Evolutionary conservation across 1,140 invertebrate genomes (phyloP), one percentile per base, ranked within the genome.

Genomic region (Drosophila ogumai): DNA sequence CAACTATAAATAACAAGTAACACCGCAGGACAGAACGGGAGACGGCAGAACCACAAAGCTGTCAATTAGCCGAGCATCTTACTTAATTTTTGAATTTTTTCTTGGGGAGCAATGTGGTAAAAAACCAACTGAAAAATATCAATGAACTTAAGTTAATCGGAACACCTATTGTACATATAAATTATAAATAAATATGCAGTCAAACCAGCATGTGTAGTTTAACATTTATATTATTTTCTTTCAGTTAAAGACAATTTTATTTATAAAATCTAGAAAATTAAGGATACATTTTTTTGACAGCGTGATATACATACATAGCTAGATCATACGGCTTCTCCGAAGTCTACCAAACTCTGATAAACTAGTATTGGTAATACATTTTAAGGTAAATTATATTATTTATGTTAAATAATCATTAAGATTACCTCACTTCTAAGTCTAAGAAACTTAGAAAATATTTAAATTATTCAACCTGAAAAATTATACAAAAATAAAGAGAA

Each of bases 1-100:
- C n/a, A 59, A 73, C 67, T 73, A 73, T 72, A 73, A 73, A 73
- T 72, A 73, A 73, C 69, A 38, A 36, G 32, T 47, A 46, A 72
- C 66, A 43, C 36, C 61, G 31, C 22, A 36, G 66, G n/a, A 38
- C 66, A 31, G 56, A 72, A 36, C 17, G 22, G n/a, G 32, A 40
- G 59, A 13, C 19, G 34, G 25, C 44, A 38, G 55, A 25, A 54
- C 19, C 71, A 52, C 67, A 73, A 73, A 74, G 69, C 69, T 73
- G 69, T 73, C 68, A 72, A 72, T 72, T 72, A 72, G 66, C 66
- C 34, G 66, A 41, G 43, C 47, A 40, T 41, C 67, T 59, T 72
- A 17, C 52, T 72, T 59, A 28, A 73, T 72, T 72, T 72, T 72
- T 8, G 3, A 41, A 31, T 22, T 38, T 71, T 46, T 13, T 25